These are phyloP conservation scores for Formica aserva DNA, from an alignment of 2,888 invertebrate species.

Conservation along the genomic window DNA sequence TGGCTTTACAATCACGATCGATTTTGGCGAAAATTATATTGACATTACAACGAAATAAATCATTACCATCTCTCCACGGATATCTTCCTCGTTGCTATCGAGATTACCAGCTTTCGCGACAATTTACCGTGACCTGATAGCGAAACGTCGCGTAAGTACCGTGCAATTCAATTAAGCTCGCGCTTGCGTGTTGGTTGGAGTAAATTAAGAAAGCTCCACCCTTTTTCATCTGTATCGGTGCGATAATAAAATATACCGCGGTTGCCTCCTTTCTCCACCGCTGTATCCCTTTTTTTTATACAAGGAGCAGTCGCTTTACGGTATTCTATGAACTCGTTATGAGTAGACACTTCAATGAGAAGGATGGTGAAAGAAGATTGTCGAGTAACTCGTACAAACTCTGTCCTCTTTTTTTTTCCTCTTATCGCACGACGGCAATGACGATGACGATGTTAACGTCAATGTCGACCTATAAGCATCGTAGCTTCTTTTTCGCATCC, in stretches of 20 bases:
- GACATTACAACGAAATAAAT: background rate
- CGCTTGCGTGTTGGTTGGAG: slow-evolving; percentile 53
- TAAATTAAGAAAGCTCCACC: background rate
- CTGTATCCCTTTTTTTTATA: background rate
- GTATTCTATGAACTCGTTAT: slow-evolving; percentile 74
- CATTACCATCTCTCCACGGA: slow-evolving; percentile 57
- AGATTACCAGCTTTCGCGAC: slow-evolving; percentile 71
- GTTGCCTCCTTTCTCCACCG: slow-evolving; percentile 16
- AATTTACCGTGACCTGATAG: slow-evolving; percentile 71
- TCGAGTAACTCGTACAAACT: slow-evolving; percentile 43
- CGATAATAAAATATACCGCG: slow-evolving; percentile 70
- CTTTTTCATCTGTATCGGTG: slow-evolving; percentile 61
- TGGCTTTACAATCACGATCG: background rate
- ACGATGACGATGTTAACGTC: slow-evolving; percentile 6
- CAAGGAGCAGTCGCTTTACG: slow-evolving; percentile 55
- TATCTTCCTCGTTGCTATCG: slow-evolving; percentile 69
- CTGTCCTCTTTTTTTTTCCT: slow-evolving; percentile 36
- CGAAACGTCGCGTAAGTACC: slow-evolving; percentile 71
- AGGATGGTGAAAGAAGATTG: slow-evolving; percentile 1
- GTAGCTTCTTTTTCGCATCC: slow-evolving; percentile 25
- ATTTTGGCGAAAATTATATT: slow-evolving; percentile 22
- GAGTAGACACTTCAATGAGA: slow-evolving; percentile 62
- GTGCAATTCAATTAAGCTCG: slow-evolving; percentile 74
- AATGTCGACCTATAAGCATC: slow-evolving; percentile 3
- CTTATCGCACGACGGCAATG: background rate